These are phyloP conservation scores for Siphonodentalium dalli DNA, from an alignment of 2,888 invertebrate genomes.

Conservation along the genomic window DNA sequence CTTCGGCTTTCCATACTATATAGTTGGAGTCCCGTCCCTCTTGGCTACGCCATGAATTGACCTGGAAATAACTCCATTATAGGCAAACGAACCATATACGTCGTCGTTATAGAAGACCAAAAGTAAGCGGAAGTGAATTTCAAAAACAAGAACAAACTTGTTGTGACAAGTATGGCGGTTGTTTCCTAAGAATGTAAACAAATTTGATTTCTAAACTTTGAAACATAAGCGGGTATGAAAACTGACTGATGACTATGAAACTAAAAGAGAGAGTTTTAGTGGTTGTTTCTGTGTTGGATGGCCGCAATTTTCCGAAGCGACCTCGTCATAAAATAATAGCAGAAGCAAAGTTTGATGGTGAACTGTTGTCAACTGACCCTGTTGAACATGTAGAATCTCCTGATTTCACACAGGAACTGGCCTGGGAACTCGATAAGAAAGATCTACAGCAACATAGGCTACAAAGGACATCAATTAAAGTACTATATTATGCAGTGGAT, in stretches of 20 bases:
- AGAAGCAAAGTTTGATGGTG: slow-evolving; percentile 67
- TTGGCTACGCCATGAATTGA: too few relatives aligned
- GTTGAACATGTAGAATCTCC: slow-evolving; percentile 63
- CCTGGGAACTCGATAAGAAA: slow-evolving; percentile 67
- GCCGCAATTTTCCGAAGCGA: slow-evolving; percentile 64
- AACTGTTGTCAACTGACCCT: slow-evolving; percentile 65
- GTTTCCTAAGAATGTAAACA: slow-evolving; percentile 38
- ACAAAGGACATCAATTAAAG: slow-evolving; percentile 65
- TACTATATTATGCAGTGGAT: slow-evolving; percentile 64
- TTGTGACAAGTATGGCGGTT: slow-evolving; percentile 48
- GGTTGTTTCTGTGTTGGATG: slow-evolving; percentile 61
- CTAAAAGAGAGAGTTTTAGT: slow-evolving; percentile 54
- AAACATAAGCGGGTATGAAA: not conserved
- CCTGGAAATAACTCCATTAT: too few relatives aligned
- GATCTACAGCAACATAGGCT: slow-evolving; percentile 64
- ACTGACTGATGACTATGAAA: slow-evolving; percentile 38
- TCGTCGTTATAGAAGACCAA: too few relatives aligned
- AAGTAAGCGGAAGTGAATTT: too few relatives aligned
- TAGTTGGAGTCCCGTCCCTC: too few relatives aligned
- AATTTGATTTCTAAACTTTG: not conserved
- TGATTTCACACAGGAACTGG: slow-evolving; percentile 66
- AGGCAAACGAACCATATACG: too few relatives aligned
- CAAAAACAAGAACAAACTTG: too few relatives aligned
- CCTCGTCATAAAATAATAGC: slow-evolving; percentile 59
- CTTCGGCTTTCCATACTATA: too few relatives aligned